Base-by-base conservation (phyloP, 2,797 vertebrate species). In the Todus mexicanus region DNA sequence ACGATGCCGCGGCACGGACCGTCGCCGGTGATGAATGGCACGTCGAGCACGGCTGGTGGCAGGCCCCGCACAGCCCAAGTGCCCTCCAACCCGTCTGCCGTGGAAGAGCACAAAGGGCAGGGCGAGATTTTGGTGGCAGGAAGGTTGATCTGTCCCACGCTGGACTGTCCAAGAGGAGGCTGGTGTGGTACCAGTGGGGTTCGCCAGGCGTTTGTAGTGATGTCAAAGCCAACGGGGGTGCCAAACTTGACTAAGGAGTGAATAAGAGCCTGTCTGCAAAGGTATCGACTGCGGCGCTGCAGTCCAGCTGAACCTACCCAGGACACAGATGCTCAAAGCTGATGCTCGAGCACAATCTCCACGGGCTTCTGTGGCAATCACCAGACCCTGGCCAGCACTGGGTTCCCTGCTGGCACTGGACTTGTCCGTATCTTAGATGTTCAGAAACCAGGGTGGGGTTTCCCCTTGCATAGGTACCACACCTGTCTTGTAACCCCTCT, bases 1-100 rank as follows among this genome's bases (percentile, higher is more conserved):
- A 99, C 98, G 74, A 97, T 98, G 98, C 98, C 98, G 98, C 97
- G 98, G 98, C 99, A 99, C 96, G 98, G 98, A 98, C 98, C 98
- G 98, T 98, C 98, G 97, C 98, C 97, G 97, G 98, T 99, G 99
- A 99, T 99, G 98, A 98, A 99, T 99, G 92, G 91, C 7, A 7
- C 2, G 0, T 25, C 1, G 96, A 98, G 98, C 98, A 98, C 94
- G 97, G 98, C 98, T 99, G 98, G 99, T 97, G 97, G 98, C 98
- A 97, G 98, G 4, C 12, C 50, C 60, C 7, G 0, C 59, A n/a
- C 8, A 4, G 60, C 71, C 71, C 23, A 33, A 4, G 0, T 70
- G 85, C 43, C 90, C 68, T 69, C 74, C 29, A 4, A 71, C 0
- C 8, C 54, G 5, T 4, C 75, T 84, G 64, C 60, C 83, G 18